Percentiles rank a stretch among this genome's conserved stretches.
Evolutionary conservation across 2,888 invertebrate species (phyloP).

Genomic region (Listrodromus nycthemerus): DNA sequence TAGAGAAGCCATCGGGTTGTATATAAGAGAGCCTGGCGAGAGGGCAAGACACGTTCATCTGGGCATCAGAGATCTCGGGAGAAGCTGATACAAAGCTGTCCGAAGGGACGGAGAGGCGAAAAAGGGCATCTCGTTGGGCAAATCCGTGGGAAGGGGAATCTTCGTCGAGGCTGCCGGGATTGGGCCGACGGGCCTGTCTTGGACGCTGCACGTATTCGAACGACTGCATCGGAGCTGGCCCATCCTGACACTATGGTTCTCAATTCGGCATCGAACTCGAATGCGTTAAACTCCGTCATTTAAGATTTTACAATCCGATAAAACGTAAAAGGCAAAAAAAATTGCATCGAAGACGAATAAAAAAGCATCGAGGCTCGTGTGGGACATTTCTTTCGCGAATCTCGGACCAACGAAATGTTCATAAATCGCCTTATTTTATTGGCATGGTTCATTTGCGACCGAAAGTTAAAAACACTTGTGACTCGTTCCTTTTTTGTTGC

Average conservation of each 20-base stretch:
- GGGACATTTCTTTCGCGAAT: constrained; percentile 8
- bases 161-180: constrained; percentile 31
- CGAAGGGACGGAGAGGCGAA: constrained; percentile 20
- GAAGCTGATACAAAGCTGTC: constrained; percentile 39
- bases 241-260: constrained; percentile 48
- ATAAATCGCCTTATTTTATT: constrained; percentile 26
- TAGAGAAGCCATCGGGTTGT: constrained; percentile 9
- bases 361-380: not conserved
- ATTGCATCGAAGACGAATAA: not conserved
- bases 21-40: not conserved
- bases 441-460: not conserved
- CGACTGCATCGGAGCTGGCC: constrained; percentile 29
- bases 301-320: constrained; percentile 17
- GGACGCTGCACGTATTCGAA: constrained; percentile 36
- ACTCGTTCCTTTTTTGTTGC: not conserved
- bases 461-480: constrained; percentile 18
- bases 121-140: constrained; percentile 39
- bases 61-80: constrained; percentile 30
- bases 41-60: constrained; percentile 22
- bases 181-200: constrained; percentile 37
- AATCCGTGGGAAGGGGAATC: constrained; percentile 25
- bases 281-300: constrained; percentile 2
- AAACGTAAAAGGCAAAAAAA: not conserved
- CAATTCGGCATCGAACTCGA: constrained; percentile 26
- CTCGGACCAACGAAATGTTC: not conserved